Evolutionary conservation across 2,113 vertebrate genomes (phyloP).

Genomic region (Rhinolophus sinicus): DNA sequence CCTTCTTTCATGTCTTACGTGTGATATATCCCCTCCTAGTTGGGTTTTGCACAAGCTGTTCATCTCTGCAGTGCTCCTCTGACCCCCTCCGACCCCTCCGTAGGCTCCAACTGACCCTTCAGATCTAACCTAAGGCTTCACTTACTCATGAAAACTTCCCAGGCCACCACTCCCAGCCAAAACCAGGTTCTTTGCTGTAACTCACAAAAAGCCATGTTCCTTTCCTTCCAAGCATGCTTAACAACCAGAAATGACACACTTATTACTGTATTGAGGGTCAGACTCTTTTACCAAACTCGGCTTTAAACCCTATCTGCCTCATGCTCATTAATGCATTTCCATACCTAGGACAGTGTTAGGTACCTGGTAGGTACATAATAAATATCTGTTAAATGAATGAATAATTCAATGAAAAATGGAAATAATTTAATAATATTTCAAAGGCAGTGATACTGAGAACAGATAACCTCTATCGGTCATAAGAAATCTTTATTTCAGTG

Average conservation of each 20-base stretch:
- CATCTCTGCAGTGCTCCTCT: not conserved
- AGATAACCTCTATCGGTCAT: not conserved
- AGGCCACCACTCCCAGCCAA: not conserved
- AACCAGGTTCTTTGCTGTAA: not conserved
- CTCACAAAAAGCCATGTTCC: not conserved
- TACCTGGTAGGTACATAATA: not conserved
- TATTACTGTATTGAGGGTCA: not conserved
- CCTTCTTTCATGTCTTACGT: not conserved
- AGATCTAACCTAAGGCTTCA: not conserved
- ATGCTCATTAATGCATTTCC: not conserved
- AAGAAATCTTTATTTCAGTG: not conserved
- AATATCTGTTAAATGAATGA: not conserved
- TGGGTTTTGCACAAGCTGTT: not conserved
- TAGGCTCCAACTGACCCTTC: not conserved
- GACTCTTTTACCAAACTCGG: not conserved
- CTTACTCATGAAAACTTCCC: not conserved
- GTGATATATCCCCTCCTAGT: not conserved
- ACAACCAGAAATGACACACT: not conserved
- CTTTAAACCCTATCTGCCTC: not conserved
- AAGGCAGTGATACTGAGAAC: not conserved
- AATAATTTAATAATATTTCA: not conserved
- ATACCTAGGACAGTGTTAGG: not conserved
- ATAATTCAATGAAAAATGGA: not conserved
- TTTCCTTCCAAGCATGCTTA: not conserved
- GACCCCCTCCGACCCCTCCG: fast-evolving